These are phyloP conservation scores for Prosapia bicincta DNA, from an alignment of 2,888 invertebrate species.

Conservation along the genomic window DNA sequence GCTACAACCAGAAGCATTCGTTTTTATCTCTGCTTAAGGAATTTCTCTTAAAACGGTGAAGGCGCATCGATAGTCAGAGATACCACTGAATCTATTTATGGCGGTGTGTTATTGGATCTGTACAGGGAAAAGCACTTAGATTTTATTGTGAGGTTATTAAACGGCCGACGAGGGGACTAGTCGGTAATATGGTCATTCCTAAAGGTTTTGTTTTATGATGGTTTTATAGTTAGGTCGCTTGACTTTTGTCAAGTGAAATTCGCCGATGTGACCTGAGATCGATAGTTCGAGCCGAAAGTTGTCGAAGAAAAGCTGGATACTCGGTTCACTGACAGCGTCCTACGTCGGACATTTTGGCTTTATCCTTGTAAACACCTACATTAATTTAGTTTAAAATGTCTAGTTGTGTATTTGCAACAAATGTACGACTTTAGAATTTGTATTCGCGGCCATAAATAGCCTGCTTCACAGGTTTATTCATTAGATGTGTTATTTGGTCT, in stretches of 20 bases:
- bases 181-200: neutral
- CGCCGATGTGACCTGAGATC: no score
- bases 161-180: neutral
- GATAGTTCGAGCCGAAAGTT: no score
- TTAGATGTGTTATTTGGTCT: no score
- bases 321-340: no score
- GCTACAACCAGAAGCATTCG: neutral
- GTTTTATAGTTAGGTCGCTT: neutral
- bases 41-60: neutral
- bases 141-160: neutral
- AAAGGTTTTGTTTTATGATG: neutral
- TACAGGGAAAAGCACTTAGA: neutral
- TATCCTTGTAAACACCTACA: neutral
- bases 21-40: neutral
- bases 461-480: no score
- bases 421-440: no score
- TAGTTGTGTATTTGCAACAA: neutral
- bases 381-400: neutral
- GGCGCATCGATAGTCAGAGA: neutral
- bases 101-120: neutral
- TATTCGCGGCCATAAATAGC: no score
- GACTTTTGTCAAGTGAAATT: neutral
- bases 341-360: neutral
- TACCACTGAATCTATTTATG: neutral
- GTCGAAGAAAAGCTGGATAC: no score